Percentiles rank a stretch among this genome's conserved stretches.
These are phyloP conservation scores for Tetranychus urticae DNA, from an alignment of 1,140 invertebrate genomes.

Conservation along the genomic window DNA sequence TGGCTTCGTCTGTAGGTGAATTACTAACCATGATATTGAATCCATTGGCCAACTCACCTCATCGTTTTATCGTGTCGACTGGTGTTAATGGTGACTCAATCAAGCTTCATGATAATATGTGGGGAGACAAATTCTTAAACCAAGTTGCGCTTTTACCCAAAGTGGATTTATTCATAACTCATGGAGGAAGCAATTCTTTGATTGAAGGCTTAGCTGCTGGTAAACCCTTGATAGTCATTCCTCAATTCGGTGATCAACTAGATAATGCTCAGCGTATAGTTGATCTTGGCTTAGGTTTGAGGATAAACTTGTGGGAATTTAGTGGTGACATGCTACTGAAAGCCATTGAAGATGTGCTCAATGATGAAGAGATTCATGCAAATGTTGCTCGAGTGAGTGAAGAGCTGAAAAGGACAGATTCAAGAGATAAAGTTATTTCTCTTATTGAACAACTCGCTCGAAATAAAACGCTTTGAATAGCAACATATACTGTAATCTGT, in stretches of 20 bases:
- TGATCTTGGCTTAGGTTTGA: background rate
- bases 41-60: background rate
- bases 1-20: background rate
- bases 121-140: background rate
- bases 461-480: too few relatives aligned
- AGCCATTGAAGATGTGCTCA: background rate
- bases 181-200: background rate
- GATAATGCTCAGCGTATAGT: background rate
- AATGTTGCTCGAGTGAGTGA: background rate
- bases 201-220: background rate
- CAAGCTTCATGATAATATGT: background rate
- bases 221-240: background rate
- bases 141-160: background rate
- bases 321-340: background rate
- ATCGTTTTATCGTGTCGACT: background rate
- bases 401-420: background rate
- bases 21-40: background rate
- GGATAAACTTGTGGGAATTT: background rate
- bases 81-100: background rate
- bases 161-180: background rate
- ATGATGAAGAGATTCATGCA: background rate
- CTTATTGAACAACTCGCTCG: too few relatives aligned
- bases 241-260: slow-evolving; percentile 1
- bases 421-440: too few relatives aligned
- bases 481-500: too few relatives aligned